Base-by-base conservation (phyloP, 2,113 vertebrate species). In the Bambusicola thoracicus region DNA sequence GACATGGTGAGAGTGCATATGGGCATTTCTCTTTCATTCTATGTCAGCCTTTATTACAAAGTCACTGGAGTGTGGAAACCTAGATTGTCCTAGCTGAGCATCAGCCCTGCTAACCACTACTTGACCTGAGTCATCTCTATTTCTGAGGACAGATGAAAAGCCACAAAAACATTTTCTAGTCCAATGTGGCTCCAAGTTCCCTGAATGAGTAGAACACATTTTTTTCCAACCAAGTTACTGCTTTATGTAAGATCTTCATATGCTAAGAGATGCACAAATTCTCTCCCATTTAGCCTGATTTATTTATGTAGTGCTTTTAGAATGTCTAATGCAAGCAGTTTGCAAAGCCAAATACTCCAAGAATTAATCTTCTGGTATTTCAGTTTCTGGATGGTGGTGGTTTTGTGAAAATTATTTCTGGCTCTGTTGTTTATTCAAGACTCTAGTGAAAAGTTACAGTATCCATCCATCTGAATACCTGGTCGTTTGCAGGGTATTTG, bases 351-450 rank as follows among this genome's bases (percentile, higher is more conserved):
- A 65, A 86, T 44, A 38, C 16, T 62, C 61, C 24, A 67, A 82
- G 40, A 81, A 76, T 49, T 89, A 1, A 62, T 82, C 24, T 72
- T 11, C n/a, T 73, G 77, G 12, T 62, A 17, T 73, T 92, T 84
- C 61, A 58, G 53, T 66, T 89, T 32, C 55, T 30, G 69, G 32
- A 44, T 69, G 61, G 44, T 81, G 44, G 48, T 69, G 51, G 9
- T 38, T 17, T 40, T 73, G 66, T 49, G 62, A 32, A 87, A 90
- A 76, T 72, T 92, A 81, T 89, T 95, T 89, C 69, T 88, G 86
- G 40, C 58, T 81, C 66, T 51, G 53, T 43, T 81, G 58, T 84
- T 93, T 93, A 66, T 90, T 87, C 40, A 87, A n/a, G 24, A 87
- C 62, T 36, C 36, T 92, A 1, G 73, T 84, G 69, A 81, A 81